Evolutionary conservation across 2,888 invertebrate species (phyloP).

Genomic region (Leistus spinibarbis): DNA sequence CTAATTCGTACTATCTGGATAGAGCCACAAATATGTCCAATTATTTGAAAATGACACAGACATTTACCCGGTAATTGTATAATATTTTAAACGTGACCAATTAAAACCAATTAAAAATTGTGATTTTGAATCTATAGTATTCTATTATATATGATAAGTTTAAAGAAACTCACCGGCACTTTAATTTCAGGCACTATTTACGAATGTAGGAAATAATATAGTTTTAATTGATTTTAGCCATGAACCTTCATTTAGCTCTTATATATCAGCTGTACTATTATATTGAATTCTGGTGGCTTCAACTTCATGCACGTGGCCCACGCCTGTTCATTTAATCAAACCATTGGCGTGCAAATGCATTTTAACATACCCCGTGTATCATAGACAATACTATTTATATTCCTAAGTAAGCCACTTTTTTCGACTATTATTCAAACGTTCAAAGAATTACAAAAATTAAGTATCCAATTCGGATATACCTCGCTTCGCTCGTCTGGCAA

Average conservation of each 20-base stretch:
- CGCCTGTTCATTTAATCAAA: not conserved
- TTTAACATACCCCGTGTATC: not conserved
- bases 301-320: not conserved
- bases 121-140: not conserved
- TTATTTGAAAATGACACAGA: not conserved
- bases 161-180: not conserved
- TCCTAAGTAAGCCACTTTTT: no score
- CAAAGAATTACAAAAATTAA: no score
- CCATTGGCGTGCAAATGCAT: not conserved
- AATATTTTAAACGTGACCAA: not conserved
- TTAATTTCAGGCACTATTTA: constrained; percentile 4
- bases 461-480: no score
- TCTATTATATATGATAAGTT: not conserved
- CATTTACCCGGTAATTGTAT: not conserved
- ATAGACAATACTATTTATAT: no score
- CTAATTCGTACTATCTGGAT: no score
- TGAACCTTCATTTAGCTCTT: constrained; percentile 9
- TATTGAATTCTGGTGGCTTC: not conserved
- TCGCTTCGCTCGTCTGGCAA: no score
- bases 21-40: not conserved
- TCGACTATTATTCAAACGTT: no score
- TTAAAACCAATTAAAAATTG: not conserved
- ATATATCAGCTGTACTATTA: not conserved
- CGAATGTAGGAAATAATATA: constrained; percentile 15
- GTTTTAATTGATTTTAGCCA: constrained; percentile 21